Percentiles rank a stretch among this genome's conserved stretches.
Evolutionary conservation across 2,113 vertebrate species (phyloP).

Genomic region (Crypturellus undulatus): DNA sequence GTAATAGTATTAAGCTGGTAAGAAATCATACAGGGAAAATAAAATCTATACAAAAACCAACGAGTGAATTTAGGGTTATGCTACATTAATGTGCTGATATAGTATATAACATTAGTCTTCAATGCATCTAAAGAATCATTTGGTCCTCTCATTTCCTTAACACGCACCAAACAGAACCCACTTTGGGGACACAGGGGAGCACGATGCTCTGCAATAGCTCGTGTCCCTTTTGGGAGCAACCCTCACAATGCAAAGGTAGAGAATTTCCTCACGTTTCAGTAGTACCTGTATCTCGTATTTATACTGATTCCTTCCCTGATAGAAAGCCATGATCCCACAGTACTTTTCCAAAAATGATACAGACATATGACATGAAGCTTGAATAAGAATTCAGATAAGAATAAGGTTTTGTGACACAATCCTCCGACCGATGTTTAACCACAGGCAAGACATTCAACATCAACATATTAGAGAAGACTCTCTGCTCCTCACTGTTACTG

Average conservation of each 20-base stretch:
- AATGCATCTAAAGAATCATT: slow-evolving; percentile 41
- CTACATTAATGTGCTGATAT: slow-evolving; percentile 32
- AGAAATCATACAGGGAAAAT: slow-evolving; percentile 49
- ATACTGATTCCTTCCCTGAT: not conserved
- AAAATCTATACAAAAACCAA: slow-evolving; percentile 34
- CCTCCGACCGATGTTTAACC: not conserved
- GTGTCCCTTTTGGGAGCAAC: not conserved
- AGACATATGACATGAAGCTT: not conserved
- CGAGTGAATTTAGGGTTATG: slow-evolving; percentile 47
- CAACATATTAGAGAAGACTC: not conserved
- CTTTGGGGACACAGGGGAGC: not conserved
- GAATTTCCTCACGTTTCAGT: not conserved
- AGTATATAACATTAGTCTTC: slow-evolving; percentile 14
- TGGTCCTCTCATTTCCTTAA: slow-evolving; percentile 62
- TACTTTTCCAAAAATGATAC: not conserved
- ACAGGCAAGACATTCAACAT: not conserved
- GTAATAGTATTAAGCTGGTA: slow-evolving; percentile 53
- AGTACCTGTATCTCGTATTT: slow-evolving; percentile 6
- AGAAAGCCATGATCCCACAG: not conserved
- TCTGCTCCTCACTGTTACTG: not conserved
- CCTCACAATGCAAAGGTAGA: not conserved
- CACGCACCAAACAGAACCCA: not conserved
- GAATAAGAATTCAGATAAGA: not conserved
- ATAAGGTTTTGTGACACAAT: not conserved
- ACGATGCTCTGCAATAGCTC: not conserved